Conservation (phyloP, 2,888 invertebrate species). For the Nemurella pictetii region DNA sequence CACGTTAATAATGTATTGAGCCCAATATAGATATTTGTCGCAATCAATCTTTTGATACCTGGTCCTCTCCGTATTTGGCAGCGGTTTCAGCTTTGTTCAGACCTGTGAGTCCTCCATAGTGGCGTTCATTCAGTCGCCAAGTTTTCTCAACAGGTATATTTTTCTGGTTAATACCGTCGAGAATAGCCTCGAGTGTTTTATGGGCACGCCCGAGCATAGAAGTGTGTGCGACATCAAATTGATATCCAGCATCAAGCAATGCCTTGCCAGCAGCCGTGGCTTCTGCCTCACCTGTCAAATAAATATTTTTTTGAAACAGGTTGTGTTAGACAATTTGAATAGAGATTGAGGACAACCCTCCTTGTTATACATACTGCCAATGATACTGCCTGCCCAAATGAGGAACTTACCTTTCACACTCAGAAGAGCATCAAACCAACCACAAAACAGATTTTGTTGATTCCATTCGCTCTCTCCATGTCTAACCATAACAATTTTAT, state of each 20-base stretch:
- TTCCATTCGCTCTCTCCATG: constrained; percentile 70
- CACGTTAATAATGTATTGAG: not conserved
- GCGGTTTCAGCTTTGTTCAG: constrained; percentile 84
- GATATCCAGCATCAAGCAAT: constrained; percentile 67
- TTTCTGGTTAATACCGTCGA: constrained; percentile 68
- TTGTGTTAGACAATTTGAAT: no score
- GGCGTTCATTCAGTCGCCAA: constrained; percentile 86
- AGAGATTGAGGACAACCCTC: no score
- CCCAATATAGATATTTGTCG: constrained; percentile 26
- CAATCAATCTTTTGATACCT: constrained; percentile 59
- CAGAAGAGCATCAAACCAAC: constrained; percentile 65
- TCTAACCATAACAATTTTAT: constrained; percentile 67
- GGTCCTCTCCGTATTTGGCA: constrained; percentile 80
- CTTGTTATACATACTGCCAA: no score
- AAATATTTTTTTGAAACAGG: not conserved
- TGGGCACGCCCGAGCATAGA: constrained; percentile 79
- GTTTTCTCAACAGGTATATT: constrained; percentile 69
- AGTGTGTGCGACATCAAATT: constrained; percentile 80
- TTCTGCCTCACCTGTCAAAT: constrained; percentile 63
- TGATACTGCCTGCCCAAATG: not conserved
- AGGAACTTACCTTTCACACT: constrained; percentile 57
- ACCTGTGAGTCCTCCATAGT: constrained; percentile 85
- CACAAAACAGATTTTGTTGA: constrained; percentile 64
- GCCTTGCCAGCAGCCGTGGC: constrained; percentile 73
- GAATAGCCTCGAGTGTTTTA: constrained; percentile 68